phyloP scores from a whole-genome alignment of 2,113 vertebrate genomes.

The Dasyprocta punctata region DNA sequence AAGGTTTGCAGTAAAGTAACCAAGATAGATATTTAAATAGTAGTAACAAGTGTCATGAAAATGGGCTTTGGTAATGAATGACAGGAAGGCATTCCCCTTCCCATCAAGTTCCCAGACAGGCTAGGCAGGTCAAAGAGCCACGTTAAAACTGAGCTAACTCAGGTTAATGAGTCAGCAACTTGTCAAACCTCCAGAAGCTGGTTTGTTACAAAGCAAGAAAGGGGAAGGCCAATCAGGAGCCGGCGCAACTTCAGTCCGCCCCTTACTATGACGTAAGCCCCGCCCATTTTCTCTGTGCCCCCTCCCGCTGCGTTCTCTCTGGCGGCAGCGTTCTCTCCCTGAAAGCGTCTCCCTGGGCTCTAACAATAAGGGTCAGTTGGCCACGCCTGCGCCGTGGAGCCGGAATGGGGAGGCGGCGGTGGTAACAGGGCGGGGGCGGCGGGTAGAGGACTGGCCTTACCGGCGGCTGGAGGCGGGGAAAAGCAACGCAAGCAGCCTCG shows the following conservation, averaged over 20 bases:
- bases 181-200: not conserved
- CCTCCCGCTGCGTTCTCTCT: not conserved
- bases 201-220: not conserved
- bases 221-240: not conserved
- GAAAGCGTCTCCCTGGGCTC: not conserved
- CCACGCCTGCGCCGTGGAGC: constrained; percentile 33
- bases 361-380: not conserved
- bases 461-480: constrained; percentile 32
- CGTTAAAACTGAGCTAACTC: constrained; percentile 26
- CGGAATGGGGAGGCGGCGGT: not conserved
- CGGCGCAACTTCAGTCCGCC: not conserved
- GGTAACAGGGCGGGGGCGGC: not conserved
- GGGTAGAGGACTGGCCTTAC: not conserved
- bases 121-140: not conserved
- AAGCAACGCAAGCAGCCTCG: not conserved
- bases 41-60: not conserved
- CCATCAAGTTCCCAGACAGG: not conserved
- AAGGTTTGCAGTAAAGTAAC: constrained; percentile 31
- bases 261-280: not conserved
- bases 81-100: not conserved
- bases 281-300: not conserved
- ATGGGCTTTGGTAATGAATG: constrained; percentile 30
- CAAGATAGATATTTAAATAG: not conserved
- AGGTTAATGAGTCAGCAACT: constrained; percentile 53
- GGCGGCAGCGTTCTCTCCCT: fast-evolving